phyloP scores from a whole-genome alignment of 2,888 invertebrate genomes.

The Thereva unica region DNA sequence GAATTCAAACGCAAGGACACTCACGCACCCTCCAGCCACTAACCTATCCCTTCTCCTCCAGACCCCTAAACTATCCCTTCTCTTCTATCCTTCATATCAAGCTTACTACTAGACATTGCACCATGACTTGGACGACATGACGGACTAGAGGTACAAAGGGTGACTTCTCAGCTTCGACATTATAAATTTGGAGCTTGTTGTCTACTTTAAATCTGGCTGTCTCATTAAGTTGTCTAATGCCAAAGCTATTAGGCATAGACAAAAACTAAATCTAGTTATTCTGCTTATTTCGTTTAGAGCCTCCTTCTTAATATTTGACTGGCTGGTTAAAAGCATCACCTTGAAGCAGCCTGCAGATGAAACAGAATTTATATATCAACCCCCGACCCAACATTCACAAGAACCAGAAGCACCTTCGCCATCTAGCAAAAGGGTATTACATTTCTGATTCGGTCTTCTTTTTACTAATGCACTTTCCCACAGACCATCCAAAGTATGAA shows the following conservation, averaged over 20 bases:
- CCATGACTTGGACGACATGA: no score
- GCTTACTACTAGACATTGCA: no score
- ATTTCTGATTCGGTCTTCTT: neutral
- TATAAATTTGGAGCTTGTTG: neutral
- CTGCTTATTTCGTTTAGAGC: conserved; percentile 56
- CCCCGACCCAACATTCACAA: conserved; percentile 48
- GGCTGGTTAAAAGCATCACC: conserved; percentile 76
- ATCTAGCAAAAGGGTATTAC: conserved; percentile 63
- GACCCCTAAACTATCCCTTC: no score
- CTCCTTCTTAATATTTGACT: conserved; percentile 69
- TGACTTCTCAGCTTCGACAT: no score
- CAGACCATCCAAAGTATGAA: conserved; percentile 55
- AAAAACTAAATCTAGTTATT: conserved; percentile 6
- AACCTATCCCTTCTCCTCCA: no score
- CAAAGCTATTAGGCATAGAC: neutral
- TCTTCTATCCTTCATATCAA: no score
- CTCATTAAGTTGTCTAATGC: neutral
- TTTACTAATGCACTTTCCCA: neutral
- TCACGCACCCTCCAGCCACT: no score
- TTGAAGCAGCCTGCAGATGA: conserved; percentile 64
- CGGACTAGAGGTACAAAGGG: no score
- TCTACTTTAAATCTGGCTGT: neutral
- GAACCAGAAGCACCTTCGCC: conserved; percentile 63
- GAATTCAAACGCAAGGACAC: no score
- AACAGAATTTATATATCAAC: conserved; percentile 55